Percentiles rank a stretch among this genome's conserved stretches.
phyloP scores from a whole-genome alignment of 2,113 vertebrate genomes.

The Urocynchramus pylzowi region DNA sequence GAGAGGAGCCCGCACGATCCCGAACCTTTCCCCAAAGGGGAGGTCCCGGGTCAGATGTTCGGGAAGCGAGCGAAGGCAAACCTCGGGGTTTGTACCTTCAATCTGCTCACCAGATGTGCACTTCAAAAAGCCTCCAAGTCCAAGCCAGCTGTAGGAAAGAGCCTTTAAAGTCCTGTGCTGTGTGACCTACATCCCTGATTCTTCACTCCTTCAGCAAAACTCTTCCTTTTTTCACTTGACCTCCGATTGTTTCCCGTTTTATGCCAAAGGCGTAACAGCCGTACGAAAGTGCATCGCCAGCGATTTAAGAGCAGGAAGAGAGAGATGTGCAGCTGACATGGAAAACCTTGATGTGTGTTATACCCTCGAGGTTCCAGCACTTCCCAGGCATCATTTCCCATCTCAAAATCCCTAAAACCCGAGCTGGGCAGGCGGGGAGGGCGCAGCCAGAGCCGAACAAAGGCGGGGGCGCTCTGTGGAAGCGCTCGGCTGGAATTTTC shows the following conservation, averaged over 20 bases:
- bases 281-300: background rate
- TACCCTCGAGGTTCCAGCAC: background rate
- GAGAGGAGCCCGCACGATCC: background rate
- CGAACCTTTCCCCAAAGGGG: background rate
- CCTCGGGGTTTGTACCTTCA: background rate
- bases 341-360: background rate
- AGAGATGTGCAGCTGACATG: background rate
- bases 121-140: background rate
- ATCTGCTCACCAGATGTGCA: constrained; percentile 61
- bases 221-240: constrained; percentile 16
- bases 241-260: constrained; percentile 5
- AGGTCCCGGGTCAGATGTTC: background rate
- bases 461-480: background rate
- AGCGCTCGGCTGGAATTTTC: background rate
- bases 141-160: background rate
- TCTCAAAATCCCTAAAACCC: background rate
- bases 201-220: background rate
- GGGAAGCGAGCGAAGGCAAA: background rate
- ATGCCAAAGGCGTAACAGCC: constrained; percentile 8
- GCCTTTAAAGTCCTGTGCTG: background rate
- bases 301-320: background rate
- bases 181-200: background rate
- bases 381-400: background rate
- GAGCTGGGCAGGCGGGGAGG: background rate
- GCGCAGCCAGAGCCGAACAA: background rate